phyloP scores from a whole-genome alignment of 2,113 vertebrate species.

The Ophiodon elongatus region DNA sequence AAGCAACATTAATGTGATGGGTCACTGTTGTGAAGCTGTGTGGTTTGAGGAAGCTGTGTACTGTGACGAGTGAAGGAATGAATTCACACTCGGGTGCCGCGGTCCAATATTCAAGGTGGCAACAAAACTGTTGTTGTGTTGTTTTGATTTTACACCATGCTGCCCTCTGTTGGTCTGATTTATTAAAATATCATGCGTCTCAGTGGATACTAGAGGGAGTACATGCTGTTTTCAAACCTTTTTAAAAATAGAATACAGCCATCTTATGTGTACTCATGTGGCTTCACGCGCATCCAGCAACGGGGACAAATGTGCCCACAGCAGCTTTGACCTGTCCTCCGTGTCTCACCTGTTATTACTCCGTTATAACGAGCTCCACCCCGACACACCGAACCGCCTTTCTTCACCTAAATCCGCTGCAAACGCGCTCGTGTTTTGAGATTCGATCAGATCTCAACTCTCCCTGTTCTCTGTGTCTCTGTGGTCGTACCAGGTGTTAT shows the following conservation, averaged over 20 bases:
- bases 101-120: constrained; percentile 1
- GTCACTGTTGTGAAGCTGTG: neutral
- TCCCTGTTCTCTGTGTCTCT: neutral
- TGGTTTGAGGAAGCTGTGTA: neutral
- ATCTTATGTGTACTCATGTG: constrained; percentile 3
- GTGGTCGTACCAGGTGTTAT: neutral
- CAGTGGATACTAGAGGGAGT: neutral
- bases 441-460: neutral
- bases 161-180: constrained; percentile 67
- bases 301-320: constrained; percentile 24
- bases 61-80: constrained; percentile 16
- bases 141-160: constrained; percentile 42
- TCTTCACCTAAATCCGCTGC: neutral
- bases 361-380: constrained; percentile 1
- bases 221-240: neutral
- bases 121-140: constrained; percentile 31
- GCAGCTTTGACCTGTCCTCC: constrained; percentile 20
- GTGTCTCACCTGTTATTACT: constrained; percentile 28
- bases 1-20: neutral
- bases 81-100: constrained; percentile 20
- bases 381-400: neutral
- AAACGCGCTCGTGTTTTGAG: neutral
- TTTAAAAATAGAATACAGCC: neutral
- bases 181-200: neutral
- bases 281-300: neutral